Base-by-base conservation (phyloP, 1,140 invertebrate genomes). In the Neotoxoptera formosana region DNA sequence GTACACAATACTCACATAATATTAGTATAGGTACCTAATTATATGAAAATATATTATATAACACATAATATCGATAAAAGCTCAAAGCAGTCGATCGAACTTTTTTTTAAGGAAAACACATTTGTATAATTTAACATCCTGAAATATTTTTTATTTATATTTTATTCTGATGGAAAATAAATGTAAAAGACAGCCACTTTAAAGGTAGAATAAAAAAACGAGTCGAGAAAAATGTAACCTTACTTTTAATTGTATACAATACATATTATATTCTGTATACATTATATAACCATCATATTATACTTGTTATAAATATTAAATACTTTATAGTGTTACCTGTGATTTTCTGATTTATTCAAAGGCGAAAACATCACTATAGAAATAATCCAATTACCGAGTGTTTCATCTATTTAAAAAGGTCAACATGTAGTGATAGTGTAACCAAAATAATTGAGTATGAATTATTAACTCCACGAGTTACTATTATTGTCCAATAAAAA, bases 361-460 rank as follows among this genome's bases (percentile, higher is more conserved):
- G 60, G 14, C n/a, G 30, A 0, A 17, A 17, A 76, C 60, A 17
- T 76, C n/a, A 76, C 60, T 76, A 76, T 76, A n/a, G 6, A 76
- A 76, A 76, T 76, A n/a, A 76, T 76, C 60, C 60, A 76, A 76
- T 76, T 34, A 76, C n/a, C 14, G 7, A 76, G n/a, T n/a, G 4
- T n/a, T 76, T 34, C 60, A 0, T 30, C 60, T n/a, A 76, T 76
- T 76, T 76, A 76, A 76, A 67, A 76, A 76, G n/a, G 60, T 76
- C 21, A 53, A 53, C 60, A n/a, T 30, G 7, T 53, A 20, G 20
- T 53, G 60, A 76, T 17, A n/a, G 14, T 17, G 60, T n/a, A 76
- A 76, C 60, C n/a, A 76, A 76, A 76, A 76, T 76, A 76, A 76
- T 76, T 76, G 30, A 76, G 60, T n/a, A 76, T 76, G n/a, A 76